Percentiles rank a stretch among this genome's conserved stretches.
Evolutionary conservation across 2,113 vertebrate genomes (phyloP).

Genomic region (Pterocles orientalis): DNA sequence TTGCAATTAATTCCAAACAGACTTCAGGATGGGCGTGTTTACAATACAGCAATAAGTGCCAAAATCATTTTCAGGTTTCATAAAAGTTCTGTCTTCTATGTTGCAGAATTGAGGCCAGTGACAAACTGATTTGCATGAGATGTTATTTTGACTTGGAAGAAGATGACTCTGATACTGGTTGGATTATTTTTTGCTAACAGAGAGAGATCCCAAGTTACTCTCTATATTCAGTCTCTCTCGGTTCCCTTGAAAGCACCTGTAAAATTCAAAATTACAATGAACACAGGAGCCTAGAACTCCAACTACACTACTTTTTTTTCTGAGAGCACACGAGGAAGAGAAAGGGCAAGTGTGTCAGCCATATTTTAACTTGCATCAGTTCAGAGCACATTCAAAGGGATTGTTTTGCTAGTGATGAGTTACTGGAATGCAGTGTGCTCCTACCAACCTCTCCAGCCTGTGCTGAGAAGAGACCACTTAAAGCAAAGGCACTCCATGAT

Average conservation of each 20-base stretch:
- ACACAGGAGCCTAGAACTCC: neutral
- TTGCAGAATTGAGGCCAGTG: neutral
- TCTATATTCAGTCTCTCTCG: neutral
- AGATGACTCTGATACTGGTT: fast-evolving
- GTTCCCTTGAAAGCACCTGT: neutral
- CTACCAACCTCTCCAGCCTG: neutral
- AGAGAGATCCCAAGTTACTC: neutral
- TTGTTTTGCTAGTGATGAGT: neutral
- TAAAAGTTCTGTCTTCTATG: neutral
- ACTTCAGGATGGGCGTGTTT: neutral
- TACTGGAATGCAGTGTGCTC: neutral
- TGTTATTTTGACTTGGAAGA: neutral
- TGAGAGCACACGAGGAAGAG: neutral
- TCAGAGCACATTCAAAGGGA: neutral
- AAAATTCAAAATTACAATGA: neutral
- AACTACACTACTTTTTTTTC: neutral
- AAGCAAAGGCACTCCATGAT: neutral
- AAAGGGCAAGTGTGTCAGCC: neutral
- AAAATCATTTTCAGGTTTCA: neutral
- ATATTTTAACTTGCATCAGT: neutral
- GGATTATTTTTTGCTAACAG: neutral
- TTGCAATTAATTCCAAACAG: neutral
- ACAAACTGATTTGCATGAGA: neutral
- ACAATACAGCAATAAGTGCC: neutral
- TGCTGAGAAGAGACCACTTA: neutral